Percentiles rank a stretch among this genome's conserved stretches.
Conservation (phyloP, 30 jellyfish, hydroid and myxozoan species). For the Hydractinia echinata region DNA sequence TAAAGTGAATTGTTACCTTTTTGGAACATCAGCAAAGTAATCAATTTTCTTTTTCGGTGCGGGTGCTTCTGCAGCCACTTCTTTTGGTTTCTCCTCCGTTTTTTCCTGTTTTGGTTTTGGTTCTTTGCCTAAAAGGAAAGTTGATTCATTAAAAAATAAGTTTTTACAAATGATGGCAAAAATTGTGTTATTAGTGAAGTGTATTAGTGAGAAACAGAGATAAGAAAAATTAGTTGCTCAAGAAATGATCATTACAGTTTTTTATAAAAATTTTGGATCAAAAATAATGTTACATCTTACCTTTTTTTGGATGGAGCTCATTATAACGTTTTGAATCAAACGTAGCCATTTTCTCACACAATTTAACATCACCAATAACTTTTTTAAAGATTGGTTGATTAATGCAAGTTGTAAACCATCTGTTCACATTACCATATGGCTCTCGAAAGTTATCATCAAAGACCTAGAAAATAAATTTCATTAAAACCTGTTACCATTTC, state of each 20-base stretch:
- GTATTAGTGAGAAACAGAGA: not conserved
- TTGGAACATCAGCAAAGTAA: conserved; percentile 82
- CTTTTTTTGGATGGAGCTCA: conserved; percentile 83
- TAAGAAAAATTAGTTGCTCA: not conserved
- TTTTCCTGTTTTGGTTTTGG: conserved; percentile 27
- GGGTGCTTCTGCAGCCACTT: conserved; percentile 35
- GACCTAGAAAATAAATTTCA: conserved; percentile 28
- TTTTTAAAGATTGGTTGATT: conserved; percentile 94
- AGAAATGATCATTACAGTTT: too few relatives aligned
- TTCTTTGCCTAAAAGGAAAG: conserved; percentile 8
- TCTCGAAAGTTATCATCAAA: conserved; percentile 71
- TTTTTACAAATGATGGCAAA: not conserved
- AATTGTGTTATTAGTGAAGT: not conserved
- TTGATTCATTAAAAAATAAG: too few relatives aligned
- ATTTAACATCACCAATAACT: conserved; percentile 71
- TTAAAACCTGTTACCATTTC: too few relatives aligned
- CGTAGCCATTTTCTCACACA: conserved; percentile 68
- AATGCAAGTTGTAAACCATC: conserved; percentile 91
- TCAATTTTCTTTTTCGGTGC: conserved; percentile 54
- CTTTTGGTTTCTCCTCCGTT: conserved; percentile 14
- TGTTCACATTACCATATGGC: conserved; percentile 70
- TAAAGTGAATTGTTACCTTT: conserved; percentile 35
- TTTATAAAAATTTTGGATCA: not conserved
- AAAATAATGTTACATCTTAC: conserved; percentile 22
- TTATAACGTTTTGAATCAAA: conserved; percentile 81